Evolutionary conservation across 2,113 vertebrate genomes (phyloP).

Genomic region (Dolichallabes microphthalmus): DNA sequence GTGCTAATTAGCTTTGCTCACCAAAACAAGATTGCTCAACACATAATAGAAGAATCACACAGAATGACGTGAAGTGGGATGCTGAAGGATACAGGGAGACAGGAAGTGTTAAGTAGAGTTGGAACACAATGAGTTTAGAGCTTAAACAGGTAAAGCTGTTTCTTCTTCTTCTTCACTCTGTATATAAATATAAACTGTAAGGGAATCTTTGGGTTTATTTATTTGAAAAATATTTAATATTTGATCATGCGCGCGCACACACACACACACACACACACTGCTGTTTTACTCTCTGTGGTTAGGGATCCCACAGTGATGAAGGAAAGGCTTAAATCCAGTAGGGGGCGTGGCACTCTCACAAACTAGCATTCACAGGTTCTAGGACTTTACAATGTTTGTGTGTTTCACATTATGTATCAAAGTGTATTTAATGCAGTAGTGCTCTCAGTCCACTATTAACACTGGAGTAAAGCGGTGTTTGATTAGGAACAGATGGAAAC

Average conservation of each 20-base stretch:
- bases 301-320: not conserved
- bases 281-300: not conserved
- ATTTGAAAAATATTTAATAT: constrained; percentile 2
- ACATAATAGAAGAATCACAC: not conserved
- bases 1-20: not conserved
- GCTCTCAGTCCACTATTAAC: not conserved
- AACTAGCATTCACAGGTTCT: not conserved
- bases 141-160: not conserved
- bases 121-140: not conserved
- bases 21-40: not conserved
- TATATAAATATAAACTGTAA: not conserved
- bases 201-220: not conserved
- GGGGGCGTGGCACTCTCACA: not conserved
- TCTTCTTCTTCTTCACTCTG: not conserved
- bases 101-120: not conserved
- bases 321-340: not conserved
- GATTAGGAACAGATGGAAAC: not conserved
- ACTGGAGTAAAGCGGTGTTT: not conserved
- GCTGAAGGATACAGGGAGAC: not conserved
- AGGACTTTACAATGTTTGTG: not conserved
- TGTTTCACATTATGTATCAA: not conserved
- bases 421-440: not conserved
- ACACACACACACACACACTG: not conserved
- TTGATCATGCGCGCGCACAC: not conserved
- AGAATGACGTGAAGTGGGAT: not conserved